Conservation (phyloP, 2,113 vertebrate species). For the Benitochromis conjunctus region DNA sequence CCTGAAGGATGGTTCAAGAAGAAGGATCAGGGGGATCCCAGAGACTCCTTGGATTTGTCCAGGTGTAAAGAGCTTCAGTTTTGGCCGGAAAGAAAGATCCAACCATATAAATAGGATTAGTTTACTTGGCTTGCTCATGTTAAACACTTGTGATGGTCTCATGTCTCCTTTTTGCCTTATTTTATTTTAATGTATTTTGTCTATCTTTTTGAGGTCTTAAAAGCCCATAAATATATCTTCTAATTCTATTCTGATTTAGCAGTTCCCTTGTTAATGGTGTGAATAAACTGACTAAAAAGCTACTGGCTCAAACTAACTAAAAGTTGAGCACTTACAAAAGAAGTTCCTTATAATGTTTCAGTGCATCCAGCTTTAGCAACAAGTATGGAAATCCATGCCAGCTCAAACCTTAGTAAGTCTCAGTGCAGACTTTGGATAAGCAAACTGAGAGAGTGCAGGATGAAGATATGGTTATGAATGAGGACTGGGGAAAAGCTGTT, state of each 20-base stretch:
- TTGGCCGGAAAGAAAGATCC: not conserved
- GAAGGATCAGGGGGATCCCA: constrained; percentile 27
- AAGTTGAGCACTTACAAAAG: constrained; percentile 20
- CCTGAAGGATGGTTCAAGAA: constrained; percentile 23
- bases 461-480: constrained; percentile 55
- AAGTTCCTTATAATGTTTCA: not conserved
- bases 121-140: not conserved
- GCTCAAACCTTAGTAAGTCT: constrained; percentile 22
- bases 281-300: not conserved
- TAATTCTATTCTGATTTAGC: not conserved
- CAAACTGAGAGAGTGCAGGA: constrained; percentile 54
- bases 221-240: not conserved
- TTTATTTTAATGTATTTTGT: not conserved
- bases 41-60: constrained; percentile 16
- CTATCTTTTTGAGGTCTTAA: not conserved
- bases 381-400: constrained; percentile 25
- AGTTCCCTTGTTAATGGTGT: not conserved
- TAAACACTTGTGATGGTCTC: not conserved
- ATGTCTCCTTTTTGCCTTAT: not conserved
- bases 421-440: constrained; percentile 51
- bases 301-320: constrained; percentile 13
- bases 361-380: constrained; percentile 13
- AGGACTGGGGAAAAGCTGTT: constrained; percentile 57
- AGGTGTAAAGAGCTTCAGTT: constrained; percentile 37
- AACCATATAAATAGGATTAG: not conserved